Base-by-base conservation (phyloP, 2,888 invertebrate genomes). In the Aricia artaxerxes region DNA sequence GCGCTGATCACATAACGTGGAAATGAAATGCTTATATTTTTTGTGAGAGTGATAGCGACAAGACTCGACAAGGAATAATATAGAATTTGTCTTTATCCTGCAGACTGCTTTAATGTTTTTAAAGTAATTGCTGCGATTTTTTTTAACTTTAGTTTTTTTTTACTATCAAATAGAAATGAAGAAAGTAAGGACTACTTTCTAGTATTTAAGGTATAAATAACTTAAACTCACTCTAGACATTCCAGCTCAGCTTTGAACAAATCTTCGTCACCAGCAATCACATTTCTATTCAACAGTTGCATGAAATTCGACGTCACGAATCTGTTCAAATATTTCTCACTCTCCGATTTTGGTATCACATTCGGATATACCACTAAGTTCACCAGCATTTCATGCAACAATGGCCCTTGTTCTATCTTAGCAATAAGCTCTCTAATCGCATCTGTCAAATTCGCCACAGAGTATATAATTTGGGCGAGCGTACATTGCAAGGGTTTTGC, bases 401-500 rank as follows among this genome's bases (percentile, higher is more conserved):
- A 16, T 4, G 86, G 82, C 4, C 91, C 91, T 83, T 90, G 87
- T 81, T 91, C 90, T 38, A 88, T 84, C 80, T 90, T 88, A 1
- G 87, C 87, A 1, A 94, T 84, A 80, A 93, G 83, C 84, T 96
- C 95, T 77, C 87, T 90, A 1, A 96, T 88, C 75, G 95, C 88
- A 78, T 95, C 94, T 76, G 94, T 95, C 35, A 97, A 85, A 16
- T 95, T 88, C 72, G 95, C 95, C 38, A 96, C 90, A 2, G 97
- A 97, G 82, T 96, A 96, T 1, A 95, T 90, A 80, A 97, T 95
- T 90, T 97, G 96, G 0, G 96, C 94, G 7, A 97, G 87, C 0
- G 97, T 96, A 79, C 95, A 94, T 77, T 97, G 92, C 31, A 98
- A 90, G 0, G 98, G 97, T 81, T 96, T 95, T 0, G 97, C 95